Percentiles rank a stretch among this genome's conserved stretches.
phyloP scores from a whole-genome alignment of 2,888 invertebrate species.

The Sesia apiformis region DNA sequence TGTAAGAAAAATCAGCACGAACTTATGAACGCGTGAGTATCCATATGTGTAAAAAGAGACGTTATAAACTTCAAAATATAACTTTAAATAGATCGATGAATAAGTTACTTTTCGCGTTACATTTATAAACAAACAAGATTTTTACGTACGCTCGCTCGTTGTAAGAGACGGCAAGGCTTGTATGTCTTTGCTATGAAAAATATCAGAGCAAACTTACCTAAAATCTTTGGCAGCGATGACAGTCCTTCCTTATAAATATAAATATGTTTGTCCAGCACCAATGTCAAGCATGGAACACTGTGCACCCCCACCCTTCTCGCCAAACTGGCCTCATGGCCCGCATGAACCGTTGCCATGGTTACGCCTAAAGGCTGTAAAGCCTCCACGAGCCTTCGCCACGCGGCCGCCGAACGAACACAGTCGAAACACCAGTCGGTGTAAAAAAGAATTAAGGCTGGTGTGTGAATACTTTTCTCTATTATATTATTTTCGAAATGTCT shows the following conservation, averaged over 20 bases:
- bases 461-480: constrained; percentile 86
- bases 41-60: too few relatives aligned
- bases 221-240: constrained; percentile 85
- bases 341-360: constrained; percentile 85
- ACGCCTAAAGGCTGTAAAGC: constrained; percentile 90
- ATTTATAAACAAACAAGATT: neutral
- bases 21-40: too few relatives aligned
- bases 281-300: constrained; percentile 86
- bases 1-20: too few relatives aligned
- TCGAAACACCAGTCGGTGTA: constrained; percentile 97
- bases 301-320: constrained; percentile 86
- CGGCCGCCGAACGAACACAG: constrained; percentile 90
- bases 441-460: constrained; percentile 90
- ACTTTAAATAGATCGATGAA: too few relatives aligned
- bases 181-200: too few relatives aligned
- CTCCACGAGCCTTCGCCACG: constrained; percentile 89
- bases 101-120: neutral
- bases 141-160: neutral
- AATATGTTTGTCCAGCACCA: constrained; percentile 88
- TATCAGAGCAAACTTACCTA: constrained; percentile 70
- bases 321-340: constrained; percentile 85
- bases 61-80: too few relatives aligned
- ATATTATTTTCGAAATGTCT: constrained; percentile 92
- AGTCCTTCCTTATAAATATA: constrained; percentile 89
- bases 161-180: too few relatives aligned